phyloP scores from a whole-genome alignment of 2,797 vertebrate genomes.

The Gambusia yucatana region DNA sequence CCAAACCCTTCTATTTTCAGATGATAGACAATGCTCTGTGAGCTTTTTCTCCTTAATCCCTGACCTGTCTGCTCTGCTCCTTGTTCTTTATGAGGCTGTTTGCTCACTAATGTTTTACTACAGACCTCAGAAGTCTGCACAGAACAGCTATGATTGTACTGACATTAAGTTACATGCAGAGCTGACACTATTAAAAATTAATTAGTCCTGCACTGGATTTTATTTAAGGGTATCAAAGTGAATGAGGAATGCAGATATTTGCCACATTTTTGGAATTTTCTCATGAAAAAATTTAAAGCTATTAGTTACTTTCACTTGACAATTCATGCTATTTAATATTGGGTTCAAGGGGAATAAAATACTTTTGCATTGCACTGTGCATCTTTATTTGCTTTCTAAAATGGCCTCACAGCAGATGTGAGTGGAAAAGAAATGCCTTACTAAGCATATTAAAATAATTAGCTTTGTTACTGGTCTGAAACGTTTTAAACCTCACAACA shows the following conservation, averaged over 20 bases:
- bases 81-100: neutral
- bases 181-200: neutral
- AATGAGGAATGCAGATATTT: neutral
- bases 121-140: neutral
- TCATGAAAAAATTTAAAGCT: neutral
- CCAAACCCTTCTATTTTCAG: neutral
- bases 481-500: neutral
- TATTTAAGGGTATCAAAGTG: neutral
- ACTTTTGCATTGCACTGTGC: neutral
- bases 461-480: neutral
- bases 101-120: neutral
- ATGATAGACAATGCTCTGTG: neutral
- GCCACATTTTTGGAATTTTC: neutral
- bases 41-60: neutral
- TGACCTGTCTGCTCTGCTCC: neutral
- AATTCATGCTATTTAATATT: neutral
- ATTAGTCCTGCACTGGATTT: neutral
- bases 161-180: neutral
- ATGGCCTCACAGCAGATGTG: neutral
- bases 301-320: neutral
- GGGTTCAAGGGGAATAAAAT: neutral
- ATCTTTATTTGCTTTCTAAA: neutral
- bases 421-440: neutral
- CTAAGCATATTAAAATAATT: neutral
- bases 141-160: neutral